Percentiles rank a stretch among this genome's conserved stretches.
These are phyloP conservation scores for Gonioctena quinquepunctata DNA, from an alignment of 1,140 invertebrate genomes.

Conservation along the genomic window DNA sequence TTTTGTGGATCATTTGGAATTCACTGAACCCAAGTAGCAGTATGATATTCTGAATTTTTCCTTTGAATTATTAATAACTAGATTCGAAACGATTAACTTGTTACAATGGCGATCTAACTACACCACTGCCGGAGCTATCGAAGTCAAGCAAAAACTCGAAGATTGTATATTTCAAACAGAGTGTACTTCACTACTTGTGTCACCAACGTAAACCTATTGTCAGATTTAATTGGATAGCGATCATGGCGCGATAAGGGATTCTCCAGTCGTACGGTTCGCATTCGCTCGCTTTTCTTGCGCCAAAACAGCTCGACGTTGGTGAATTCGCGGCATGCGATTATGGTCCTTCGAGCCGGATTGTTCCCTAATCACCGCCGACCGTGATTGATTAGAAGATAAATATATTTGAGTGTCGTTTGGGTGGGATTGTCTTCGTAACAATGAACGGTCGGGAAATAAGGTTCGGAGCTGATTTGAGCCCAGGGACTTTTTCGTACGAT, in stretches of 20 bases:
- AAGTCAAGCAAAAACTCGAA: constrained; percentile 3
- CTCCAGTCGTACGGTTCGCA: constrained; percentile 31
- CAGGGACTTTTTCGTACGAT: too few species aligned
- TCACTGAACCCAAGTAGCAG: too few species aligned
- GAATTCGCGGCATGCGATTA: constrained; percentile 27
- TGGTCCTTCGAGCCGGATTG: constrained; percentile 29
- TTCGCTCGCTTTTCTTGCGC: constrained; percentile 19
- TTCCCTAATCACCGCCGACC: constrained; percentile 38
- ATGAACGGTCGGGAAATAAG: neutral
- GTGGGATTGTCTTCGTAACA: neutral
- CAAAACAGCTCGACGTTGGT: neutral
- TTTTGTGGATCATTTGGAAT: too few species aligned
- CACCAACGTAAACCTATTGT: constrained; percentile 54
- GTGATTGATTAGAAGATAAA: constrained; percentile 56
- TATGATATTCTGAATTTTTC: too few species aligned
- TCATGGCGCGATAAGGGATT: constrained; percentile 48
- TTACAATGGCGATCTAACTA: too few species aligned
- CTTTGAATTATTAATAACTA: too few species aligned
- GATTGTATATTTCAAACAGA: constrained; percentile 30
- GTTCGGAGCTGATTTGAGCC: too few species aligned
- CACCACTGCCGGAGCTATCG: neutral
- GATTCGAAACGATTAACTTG: too few species aligned
- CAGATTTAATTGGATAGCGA: constrained; percentile 56
- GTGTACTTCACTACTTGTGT: constrained; percentile 51
- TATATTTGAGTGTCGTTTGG: constrained; percentile 42